Evolutionary conservation across 2,888 invertebrate species (phyloP), one percentile per base, ranked within the genome.

Genomic region (Ormyrus labotus): DNA sequence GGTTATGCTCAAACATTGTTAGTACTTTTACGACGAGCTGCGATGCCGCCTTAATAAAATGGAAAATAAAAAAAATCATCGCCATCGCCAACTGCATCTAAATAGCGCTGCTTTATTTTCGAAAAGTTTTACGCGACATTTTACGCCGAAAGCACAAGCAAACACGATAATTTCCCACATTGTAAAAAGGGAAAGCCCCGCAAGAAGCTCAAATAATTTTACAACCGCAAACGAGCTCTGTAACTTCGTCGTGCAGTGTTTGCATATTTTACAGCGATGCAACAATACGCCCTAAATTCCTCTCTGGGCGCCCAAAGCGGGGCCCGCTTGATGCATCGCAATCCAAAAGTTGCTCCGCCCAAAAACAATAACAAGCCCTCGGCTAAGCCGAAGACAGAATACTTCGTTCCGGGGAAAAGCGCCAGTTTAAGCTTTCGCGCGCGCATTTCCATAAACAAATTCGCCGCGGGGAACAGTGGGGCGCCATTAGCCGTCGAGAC

Each of bases 361-460:
- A 65, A 10, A 45, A 68, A 55, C 68, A 55, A 57, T 57, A 34
- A 47, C 69, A 48, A 4, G 11, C 13, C 19, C 47, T 19, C 19
- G 19, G 19, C 19, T 19, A 19, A 19, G 19, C 19, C 19, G 19
- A 19, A 19, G n/a, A 60, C 51, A 57, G 19, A 67, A 65, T 67
- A 67, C 65, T 58, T 74, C 73, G 47, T 74, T 57, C 5, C n/a
- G 19, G 3, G 3, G 9, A 0, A 8, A 58, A 11, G 8, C 19
- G 19, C 19, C 19, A 19, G 19, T 19, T 19, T 19, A 19, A 19
- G 19, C 19, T 19, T 11, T 6, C 50, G 5, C 60, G 11, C 13
- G 1, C 47, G 50, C 7, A 67, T 60, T 75, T 60, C n/a, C 67
- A 67, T 69, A 76, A 76, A 69, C 55, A 69, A 76, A 55, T 76